Percentiles rank a stretch among this genome's conserved stretches.
Evolutionary conservation across 2,888 invertebrate species (phyloP).

Genomic region (Crocallis elinguaria): DNA sequence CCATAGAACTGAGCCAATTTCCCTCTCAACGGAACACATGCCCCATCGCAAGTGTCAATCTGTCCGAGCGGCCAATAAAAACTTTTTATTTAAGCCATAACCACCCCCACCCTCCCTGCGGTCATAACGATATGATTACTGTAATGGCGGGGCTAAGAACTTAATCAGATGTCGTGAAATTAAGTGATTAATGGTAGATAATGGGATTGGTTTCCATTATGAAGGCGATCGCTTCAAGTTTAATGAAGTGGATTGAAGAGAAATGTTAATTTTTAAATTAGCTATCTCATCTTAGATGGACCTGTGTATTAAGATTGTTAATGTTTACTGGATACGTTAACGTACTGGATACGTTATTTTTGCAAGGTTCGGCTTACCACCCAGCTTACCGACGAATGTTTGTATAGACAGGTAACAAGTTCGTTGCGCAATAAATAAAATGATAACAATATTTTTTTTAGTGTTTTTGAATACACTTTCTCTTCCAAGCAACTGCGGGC

Average conservation of each 20-base stretch:
- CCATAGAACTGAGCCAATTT: not conserved
- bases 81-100: slow-evolving; percentile 57
- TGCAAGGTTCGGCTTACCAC: too few relatives aligned
- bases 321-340: too few relatives aligned
- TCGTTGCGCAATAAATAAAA: too few relatives aligned
- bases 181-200: slow-evolving; percentile 40
- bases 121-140: slow-evolving; percentile 50
- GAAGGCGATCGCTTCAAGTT: slow-evolving; percentile 23
- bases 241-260: not conserved
- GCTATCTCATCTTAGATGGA: too few relatives aligned
- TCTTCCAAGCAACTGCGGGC: too few relatives aligned
- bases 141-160: slow-evolving; percentile 45
- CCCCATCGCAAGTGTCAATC: slow-evolving; percentile 35
- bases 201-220: slow-evolving; percentile 34
- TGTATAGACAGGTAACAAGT: too few relatives aligned
- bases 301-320: too few relatives aligned
- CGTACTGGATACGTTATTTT: too few relatives aligned
- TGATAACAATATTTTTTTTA: too few relatives aligned
- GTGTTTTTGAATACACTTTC: too few relatives aligned
- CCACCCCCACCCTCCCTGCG: slow-evolving; percentile 21
- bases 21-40: slow-evolving; percentile 29
- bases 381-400: too few relatives aligned
- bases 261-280: not conserved
- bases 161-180: slow-evolving; percentile 44
- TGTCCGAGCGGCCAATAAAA: slow-evolving; percentile 38